Evolutionary conservation across 1,140 invertebrate species (phyloP).

Genomic region (Rhizoglyphus robini): DNA sequence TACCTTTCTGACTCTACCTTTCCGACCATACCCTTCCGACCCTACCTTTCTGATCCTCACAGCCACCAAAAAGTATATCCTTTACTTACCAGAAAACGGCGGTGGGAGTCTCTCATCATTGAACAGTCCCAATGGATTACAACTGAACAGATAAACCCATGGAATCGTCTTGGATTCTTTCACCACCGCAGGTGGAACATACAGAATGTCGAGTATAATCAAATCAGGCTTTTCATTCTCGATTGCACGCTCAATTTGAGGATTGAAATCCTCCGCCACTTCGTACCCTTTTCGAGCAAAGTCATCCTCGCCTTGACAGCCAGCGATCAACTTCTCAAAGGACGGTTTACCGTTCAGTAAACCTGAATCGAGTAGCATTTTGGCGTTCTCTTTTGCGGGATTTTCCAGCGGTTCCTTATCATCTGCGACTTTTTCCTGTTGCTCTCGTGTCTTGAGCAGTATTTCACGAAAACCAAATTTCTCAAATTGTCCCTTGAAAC

Average conservation of each 20-base stretch:
- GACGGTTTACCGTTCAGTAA: background rate
- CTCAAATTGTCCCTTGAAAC: background rate
- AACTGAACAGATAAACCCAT: background rate
- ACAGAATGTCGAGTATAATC: background rate
- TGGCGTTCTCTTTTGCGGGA: background rate
- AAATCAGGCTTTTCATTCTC: background rate
- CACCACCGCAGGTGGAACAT: background rate
- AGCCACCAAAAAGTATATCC: too few species aligned
- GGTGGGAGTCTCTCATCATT: background rate
- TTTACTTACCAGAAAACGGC: constrained; percentile 4
- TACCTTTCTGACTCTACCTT: too few species aligned
- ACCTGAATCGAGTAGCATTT: background rate
- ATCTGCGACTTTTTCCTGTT: background rate
- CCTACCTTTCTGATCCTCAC: too few species aligned
- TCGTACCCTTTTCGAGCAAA: background rate
- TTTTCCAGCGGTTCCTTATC: background rate
- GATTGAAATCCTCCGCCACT: background rate
- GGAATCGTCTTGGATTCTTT: constrained; percentile 7
- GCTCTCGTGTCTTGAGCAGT: background rate
- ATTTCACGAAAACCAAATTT: background rate
- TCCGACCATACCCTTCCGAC: too few species aligned
- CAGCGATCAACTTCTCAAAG: background rate
- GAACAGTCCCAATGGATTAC: background rate
- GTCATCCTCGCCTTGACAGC: background rate
- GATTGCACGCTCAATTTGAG: background rate